Percentiles rank a stretch among this genome's conserved stretches.
These are phyloP conservation scores for Luscinia luscinia DNA, from an alignment of 2,797 vertebrate genomes.

Conservation along the genomic window DNA sequence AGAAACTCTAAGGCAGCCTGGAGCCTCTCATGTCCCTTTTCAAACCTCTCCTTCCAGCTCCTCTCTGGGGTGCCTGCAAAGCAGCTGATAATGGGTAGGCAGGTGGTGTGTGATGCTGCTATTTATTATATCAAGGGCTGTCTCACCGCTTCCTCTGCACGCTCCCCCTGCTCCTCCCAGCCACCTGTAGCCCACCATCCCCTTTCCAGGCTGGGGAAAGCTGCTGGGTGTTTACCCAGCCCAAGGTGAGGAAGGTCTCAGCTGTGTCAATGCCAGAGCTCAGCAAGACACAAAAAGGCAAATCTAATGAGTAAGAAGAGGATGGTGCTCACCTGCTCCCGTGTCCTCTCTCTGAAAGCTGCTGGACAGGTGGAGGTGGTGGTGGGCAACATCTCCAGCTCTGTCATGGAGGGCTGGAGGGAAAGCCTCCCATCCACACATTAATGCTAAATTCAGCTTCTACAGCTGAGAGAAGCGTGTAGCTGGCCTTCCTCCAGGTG, in stretches of 20 bases:
- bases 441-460: neutral
- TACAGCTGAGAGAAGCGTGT: neutral
- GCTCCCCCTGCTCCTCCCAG: neutral
- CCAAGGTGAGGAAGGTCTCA: neutral
- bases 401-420: accelerated
- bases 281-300: neutral
- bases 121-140: conserved; percentile 10
- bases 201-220: neutral
- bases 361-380: neutral
- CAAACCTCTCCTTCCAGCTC: conserved; percentile 10
- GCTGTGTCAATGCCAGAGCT: accelerated
- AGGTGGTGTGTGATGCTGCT: conserved; percentile 55
- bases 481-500: neutral
- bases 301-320: neutral
- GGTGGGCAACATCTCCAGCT: neutral
- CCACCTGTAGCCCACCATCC: neutral
- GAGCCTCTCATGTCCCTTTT: conserved; percentile 9
- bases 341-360: neutral
- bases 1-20: conserved; percentile 7
- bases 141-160: neutral
- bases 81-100: conserved; percentile 57
- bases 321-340: neutral
- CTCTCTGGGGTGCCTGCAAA: conserved; percentile 20
- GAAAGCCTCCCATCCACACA: neutral
- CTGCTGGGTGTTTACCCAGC: neutral